phyloP scores from a whole-genome alignment of 2,797 vertebrate species.

The Xenentodon cancila region DNA sequence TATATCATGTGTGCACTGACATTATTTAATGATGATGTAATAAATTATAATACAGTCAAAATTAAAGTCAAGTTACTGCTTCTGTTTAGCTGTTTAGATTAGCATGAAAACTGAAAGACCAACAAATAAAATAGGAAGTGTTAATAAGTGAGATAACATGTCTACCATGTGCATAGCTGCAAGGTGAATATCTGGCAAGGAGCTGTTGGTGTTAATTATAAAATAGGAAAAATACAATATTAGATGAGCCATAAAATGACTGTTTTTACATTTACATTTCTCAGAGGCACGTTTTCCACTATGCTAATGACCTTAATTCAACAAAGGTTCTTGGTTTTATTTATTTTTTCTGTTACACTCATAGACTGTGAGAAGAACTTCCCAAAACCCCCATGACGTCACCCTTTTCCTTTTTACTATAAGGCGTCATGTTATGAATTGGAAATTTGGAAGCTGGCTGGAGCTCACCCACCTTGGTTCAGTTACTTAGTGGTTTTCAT shows the following conservation, averaged over 20 bases:
- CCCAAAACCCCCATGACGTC: too few relatives aligned
- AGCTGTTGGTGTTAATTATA: background rate
- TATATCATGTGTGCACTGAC: too few relatives aligned
- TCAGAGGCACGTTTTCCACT: background rate
- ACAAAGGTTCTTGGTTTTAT: background rate
- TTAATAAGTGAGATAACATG: background rate
- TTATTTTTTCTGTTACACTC: too few relatives aligned
- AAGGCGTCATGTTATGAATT: too few relatives aligned
- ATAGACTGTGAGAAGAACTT: too few relatives aligned
- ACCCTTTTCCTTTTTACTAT: too few relatives aligned
- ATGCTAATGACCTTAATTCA: background rate
- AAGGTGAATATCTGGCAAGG: conserved; percentile 3
- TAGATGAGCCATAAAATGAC: background rate
- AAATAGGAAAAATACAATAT: background rate
- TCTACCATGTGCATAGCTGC: background rate
- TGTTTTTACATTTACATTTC: background rate
- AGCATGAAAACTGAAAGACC: background rate
- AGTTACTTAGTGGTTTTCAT: too few relatives aligned
- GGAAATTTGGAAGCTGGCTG: too few relatives aligned
- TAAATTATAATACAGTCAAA: too few relatives aligned
- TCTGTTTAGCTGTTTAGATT: background rate
- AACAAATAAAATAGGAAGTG: conserved; percentile 1
- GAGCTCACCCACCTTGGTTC: too few relatives aligned
- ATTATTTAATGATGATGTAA: too few relatives aligned
- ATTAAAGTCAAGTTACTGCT: background rate